Conservation (phyloP, 2,888 invertebrate species). For the Lithophane socia region DNA sequence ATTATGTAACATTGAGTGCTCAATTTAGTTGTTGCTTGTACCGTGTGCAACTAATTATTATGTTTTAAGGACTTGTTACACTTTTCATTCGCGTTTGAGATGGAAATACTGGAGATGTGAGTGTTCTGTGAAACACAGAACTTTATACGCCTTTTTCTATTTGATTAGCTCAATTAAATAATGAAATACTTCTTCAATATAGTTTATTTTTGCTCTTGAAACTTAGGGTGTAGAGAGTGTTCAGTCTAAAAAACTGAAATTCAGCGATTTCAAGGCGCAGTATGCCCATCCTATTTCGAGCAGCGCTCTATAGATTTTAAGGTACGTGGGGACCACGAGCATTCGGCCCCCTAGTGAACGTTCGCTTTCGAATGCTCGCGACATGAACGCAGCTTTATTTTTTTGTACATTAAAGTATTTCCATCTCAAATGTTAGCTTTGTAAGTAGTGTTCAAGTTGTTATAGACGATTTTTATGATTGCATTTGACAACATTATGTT, state of each 20-base stretch:
- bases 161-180: background rate
- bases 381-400: background rate
- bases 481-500: slow-evolving; percentile 78
- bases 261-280: background rate
- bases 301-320: background rate
- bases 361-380: slow-evolving; percentile 6
- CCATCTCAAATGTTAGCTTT: slow-evolving; percentile 49
- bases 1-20: slow-evolving; percentile 79
- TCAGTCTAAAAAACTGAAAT: background rate
- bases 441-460: slow-evolving; percentile 56
- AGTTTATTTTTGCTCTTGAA: background rate
- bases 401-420: slow-evolving; percentile 31
- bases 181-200: background rate
- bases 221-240: background rate
- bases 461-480: slow-evolving; percentile 72
- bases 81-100: slow-evolving; percentile 57
- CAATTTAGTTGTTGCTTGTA: slow-evolving; percentile 81
- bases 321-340: background rate
- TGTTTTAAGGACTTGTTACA: slow-evolving; percentile 63
- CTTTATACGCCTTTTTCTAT: background rate
- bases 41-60: slow-evolving; percentile 75
- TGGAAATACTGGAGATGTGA: slow-evolving; percentile 36
- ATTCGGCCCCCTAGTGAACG: background rate
- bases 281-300: background rate
- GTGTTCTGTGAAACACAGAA: background rate